These are phyloP conservation scores for Campaea margaritaria DNA, from an alignment of 2,888 invertebrate species.

Conservation along the genomic window DNA sequence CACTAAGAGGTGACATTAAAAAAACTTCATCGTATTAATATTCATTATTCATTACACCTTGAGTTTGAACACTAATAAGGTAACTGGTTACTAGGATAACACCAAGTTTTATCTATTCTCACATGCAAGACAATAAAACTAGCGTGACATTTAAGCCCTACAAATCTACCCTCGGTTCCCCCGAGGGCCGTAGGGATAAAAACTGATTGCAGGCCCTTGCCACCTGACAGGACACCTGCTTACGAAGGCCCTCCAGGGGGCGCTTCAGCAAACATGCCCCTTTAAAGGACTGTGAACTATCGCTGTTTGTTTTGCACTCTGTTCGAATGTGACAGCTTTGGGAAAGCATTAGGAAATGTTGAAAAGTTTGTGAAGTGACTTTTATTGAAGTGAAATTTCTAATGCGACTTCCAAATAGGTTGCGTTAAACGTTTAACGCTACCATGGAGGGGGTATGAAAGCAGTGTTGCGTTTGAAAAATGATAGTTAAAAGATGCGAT, in stretches of 20 bases:
- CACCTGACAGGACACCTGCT: conserved; percentile 59
- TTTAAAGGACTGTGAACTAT: conserved; percentile 38
- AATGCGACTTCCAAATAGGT: too few species aligned
- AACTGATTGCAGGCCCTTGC: conserved; percentile 54
- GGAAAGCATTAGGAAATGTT: background rate
- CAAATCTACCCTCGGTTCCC: conserved; percentile 43
- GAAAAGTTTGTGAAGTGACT: background rate
- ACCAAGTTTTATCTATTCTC: conserved; percentile 8
- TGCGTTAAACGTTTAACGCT: too few species aligned
- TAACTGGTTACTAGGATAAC: background rate
- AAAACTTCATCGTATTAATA: too few species aligned
- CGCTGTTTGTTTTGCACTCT: conserved; percentile 39
- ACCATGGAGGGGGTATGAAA: too few species aligned
- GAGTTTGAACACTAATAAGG: too few species aligned
- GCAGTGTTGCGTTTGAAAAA: too few species aligned
- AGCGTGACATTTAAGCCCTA: conserved; percentile 33
- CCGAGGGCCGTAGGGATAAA: conserved; percentile 54
- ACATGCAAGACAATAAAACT: conserved; percentile 30
- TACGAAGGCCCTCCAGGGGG: conserved; percentile 37
- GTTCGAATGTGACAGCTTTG: conserved; percentile 15
- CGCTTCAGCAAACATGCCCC: conserved; percentile 38
- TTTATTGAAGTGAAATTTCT: too few species aligned
- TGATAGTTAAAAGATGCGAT: too few species aligned
- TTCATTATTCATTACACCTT: too few species aligned
- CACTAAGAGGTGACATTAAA: background rate